phyloP scores from a whole-genome alignment of 1,140 invertebrate species.

The Belonocnema kinseyi region DNA sequence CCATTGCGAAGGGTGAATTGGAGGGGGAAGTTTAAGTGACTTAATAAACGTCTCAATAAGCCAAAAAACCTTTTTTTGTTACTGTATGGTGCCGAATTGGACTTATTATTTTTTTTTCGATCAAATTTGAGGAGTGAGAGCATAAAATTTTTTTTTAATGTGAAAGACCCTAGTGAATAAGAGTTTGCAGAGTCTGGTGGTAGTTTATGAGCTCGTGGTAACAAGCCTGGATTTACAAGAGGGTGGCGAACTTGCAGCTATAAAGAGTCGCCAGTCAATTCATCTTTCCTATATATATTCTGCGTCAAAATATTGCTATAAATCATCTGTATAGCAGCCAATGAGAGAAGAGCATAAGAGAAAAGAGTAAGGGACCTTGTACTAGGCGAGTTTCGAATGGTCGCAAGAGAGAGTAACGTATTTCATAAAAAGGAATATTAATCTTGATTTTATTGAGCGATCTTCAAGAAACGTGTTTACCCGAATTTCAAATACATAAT shows the following conservation, averaged over 20 bases:
- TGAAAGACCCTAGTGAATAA: too few relatives aligned
- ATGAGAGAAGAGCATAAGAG: slow-evolving; percentile 55
- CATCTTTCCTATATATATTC: slow-evolving; percentile 73
- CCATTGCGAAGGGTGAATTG: too few relatives aligned
- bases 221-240: slow-evolving; percentile 47
- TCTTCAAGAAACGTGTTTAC: slow-evolving; percentile 53
- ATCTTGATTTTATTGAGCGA: slow-evolving; percentile 68
- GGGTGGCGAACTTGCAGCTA: slow-evolving; percentile 69
- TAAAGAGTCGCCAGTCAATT: slow-evolving; percentile 73
- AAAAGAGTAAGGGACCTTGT: slow-evolving; percentile 47
- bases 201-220: slow-evolving; percentile 38
- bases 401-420: background rate
- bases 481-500: slow-evolving; percentile 45
- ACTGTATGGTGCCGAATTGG: too few relatives aligned
- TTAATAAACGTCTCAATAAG: too few relatives aligned
- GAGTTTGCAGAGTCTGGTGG: too few relatives aligned
- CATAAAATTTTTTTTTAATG: too few relatives aligned
- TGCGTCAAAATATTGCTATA: slow-evolving; percentile 75
- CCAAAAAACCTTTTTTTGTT: too few relatives aligned
- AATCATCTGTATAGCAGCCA: slow-evolving; percentile 68
- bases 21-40: too few relatives aligned
- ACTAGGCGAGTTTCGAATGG: slow-evolving; percentile 24
- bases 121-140: too few relatives aligned
- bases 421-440: slow-evolving; percentile 67
- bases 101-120: too few relatives aligned